A percentile compares a stretch with the other conserved stretches of the same genome.
These are phyloP conservation scores for Caranx ignobilis DNA, from an alignment of 2,113 vertebrate species.

Conservation along the genomic window DNA sequence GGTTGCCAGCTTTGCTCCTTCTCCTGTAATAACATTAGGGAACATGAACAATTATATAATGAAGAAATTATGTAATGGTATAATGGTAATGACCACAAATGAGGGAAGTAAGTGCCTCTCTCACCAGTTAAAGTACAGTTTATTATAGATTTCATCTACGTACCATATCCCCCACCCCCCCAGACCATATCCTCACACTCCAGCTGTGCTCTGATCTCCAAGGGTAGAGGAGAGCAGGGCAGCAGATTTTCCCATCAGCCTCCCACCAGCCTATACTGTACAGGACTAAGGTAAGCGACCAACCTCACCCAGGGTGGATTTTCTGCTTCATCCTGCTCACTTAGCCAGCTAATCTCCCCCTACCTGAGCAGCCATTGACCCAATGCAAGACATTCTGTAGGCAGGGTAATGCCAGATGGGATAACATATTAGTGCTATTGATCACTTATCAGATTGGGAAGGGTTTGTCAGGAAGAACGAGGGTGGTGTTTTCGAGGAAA, in stretches of 20 bases:
- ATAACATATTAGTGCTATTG: slow-evolving; percentile 66
- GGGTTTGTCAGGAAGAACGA: slow-evolving; percentile 61
- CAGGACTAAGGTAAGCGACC: slow-evolving; percentile 40
- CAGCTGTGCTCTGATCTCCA: slow-evolving; percentile 35
- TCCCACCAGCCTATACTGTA: slow-evolving; percentile 16
- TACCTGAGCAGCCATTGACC: slow-evolving; percentile 58
- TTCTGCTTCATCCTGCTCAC: slow-evolving; percentile 55
- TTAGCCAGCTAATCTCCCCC: slow-evolving; percentile 59
- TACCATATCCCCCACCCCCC: slow-evolving; percentile 8
- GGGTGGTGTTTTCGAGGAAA: slow-evolving; percentile 59
- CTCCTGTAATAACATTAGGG: slow-evolving; percentile 36
- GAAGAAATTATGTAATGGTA: slow-evolving; percentile 56
- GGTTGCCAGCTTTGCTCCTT: slow-evolving; percentile 30
- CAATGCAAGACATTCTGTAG: slow-evolving; percentile 29
- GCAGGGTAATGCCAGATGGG: slow-evolving; percentile 54
- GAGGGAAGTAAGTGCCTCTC: slow-evolving; percentile 42
- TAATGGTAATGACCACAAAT: slow-evolving; percentile 39
- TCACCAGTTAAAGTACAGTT: slow-evolving; percentile 4
- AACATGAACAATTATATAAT: slow-evolving; percentile 67
- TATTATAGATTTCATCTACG: background rate
- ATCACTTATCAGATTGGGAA: slow-evolving; percentile 62
- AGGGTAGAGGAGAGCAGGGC: slow-evolving; percentile 14
- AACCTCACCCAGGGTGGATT: slow-evolving; percentile 42
- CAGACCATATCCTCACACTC: background rate
- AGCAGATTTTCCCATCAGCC: slow-evolving; percentile 45